Base-by-base conservation (phyloP, 2,113 vertebrate genomes). In the Hippolais icterina region DNA sequence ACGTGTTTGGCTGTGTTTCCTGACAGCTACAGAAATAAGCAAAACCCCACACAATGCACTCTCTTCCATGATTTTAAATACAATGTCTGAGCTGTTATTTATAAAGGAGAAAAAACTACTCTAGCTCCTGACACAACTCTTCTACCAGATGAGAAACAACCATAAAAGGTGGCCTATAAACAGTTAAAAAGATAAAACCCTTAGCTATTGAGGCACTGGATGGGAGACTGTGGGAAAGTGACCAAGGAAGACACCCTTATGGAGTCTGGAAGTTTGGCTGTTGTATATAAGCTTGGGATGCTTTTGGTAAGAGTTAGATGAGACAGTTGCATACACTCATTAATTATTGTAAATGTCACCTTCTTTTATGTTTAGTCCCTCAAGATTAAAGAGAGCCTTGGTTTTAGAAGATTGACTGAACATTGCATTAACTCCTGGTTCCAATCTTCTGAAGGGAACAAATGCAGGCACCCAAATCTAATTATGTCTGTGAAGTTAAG, bases 291-390 rank as follows among this genome's bases (percentile, higher is more conserved):
- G 35, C 56, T 83, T 63, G 56, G 33, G 68, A 70, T 87, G 68
- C 42, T 76, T 93, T 83, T 74, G n/a, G 20, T 61, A 64, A 44
- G 47, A 88, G 63, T 64, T 79, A 76, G 63, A 83, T n/a, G 50
- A 80, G 57, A 93, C 66, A 69, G 49, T 74, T 83, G 23, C 50
- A 80, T 47, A 70, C 0, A 1, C 29, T 95, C 31, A 64, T 83
- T 95, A 92, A 89, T 93, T 95, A 81, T 52, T 52, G n/a, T 60
- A 89, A 83, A 92, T 84, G 89, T 92, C 91, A 87, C 41, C 63
- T 90, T 74, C 63, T 94, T 92, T 96, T 89, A 83, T 50, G 52
- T 89, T 89, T 83, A 84, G 76, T 84, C 90, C 50, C 52, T 77
- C 64, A 84, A 71, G 56, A 94, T 89, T 89, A 94, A 92, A 94